Percentiles rank a stretch among this genome's conserved stretches.
These are phyloP conservation scores for Apodemus agrarius DNA, from an alignment of 2,797 vertebrate genomes.

Conservation along the genomic window DNA sequence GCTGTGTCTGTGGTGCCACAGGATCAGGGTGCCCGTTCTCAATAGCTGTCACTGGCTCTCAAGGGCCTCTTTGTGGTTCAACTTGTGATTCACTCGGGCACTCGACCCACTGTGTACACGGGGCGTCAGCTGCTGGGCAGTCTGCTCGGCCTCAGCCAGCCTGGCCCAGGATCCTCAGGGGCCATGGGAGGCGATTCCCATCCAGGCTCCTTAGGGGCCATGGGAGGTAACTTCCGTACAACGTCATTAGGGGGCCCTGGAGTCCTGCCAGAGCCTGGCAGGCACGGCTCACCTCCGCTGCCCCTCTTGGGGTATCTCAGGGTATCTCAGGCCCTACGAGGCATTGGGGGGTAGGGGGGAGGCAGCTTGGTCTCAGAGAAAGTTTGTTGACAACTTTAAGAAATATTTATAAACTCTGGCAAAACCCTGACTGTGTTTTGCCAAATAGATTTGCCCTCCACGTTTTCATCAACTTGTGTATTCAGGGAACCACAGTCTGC, in stretches of 20 bases:
- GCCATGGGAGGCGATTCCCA: too few species aligned
- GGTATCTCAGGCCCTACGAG: too few species aligned
- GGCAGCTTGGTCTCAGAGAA: neutral
- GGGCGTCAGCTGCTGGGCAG: neutral
- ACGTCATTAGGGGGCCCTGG: too few species aligned
- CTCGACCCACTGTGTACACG: neutral
- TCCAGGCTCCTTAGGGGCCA: too few species aligned
- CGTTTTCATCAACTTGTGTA: neutral
- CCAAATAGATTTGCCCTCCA: constrained; percentile 55
- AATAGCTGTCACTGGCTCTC: neutral
- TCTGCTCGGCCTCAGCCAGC: neutral
- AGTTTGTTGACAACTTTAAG: constrained; percentile 39
- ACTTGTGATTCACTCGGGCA: neutral
- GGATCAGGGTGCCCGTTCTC: neutral
- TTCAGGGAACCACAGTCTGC: constrained; percentile 48
- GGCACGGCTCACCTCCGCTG: neutral
- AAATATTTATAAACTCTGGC: constrained; percentile 50
- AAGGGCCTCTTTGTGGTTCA: neutral
- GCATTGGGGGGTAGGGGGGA: neutral
- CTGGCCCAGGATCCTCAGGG: neutral
- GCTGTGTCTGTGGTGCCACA: rapidly evolving
- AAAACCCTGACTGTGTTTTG: constrained; percentile 20
- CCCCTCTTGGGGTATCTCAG: neutral
- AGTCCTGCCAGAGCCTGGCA: rapidly evolving
- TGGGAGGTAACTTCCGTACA: neutral